Evolutionary conservation across 2,797 vertebrate genomes (phyloP).

Genomic region (Hyperoplus lanceolatus): DNA sequence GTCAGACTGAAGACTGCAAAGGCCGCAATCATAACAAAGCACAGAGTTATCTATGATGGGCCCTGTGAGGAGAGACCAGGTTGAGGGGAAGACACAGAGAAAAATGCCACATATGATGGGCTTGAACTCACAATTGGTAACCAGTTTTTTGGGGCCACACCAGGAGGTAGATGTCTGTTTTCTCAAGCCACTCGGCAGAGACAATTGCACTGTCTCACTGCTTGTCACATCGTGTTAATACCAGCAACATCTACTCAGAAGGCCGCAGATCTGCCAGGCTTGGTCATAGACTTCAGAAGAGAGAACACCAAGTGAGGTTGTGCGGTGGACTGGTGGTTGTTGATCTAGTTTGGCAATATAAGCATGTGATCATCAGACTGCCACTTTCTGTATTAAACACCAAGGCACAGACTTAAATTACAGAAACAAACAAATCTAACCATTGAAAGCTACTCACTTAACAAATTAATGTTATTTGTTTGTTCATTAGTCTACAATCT

Average conservation of each 20-base stretch:
- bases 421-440: neutral
- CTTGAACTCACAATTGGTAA: constrained; percentile 40
- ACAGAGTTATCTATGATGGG: constrained; percentile 50
- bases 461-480: neutral
- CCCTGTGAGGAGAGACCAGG: constrained; percentile 23
- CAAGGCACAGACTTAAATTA: neutral
- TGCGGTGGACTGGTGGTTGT: neutral
- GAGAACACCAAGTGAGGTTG: constrained; percentile 19
- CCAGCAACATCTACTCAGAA: constrained; percentile 18
- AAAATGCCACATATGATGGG: constrained; percentile 22
- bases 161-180: constrained; percentile 55
- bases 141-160: constrained; percentile 55
- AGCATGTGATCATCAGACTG: neutral
- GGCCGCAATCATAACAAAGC: constrained; percentile 59
- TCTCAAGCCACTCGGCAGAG: constrained; percentile 7
- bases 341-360: constrained; percentile 24
- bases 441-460: neutral
- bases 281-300: constrained; percentile 6
- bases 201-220: constrained; percentile 53
- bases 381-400: constrained; percentile 6
- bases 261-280: constrained; percentile 26
- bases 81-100: constrained; percentile 23
- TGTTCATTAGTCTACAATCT: neutral
- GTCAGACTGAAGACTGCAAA: constrained; percentile 41
- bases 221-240: constrained; percentile 46